Evolutionary conservation across 53 echinoderm and acorn worm genomes (phyloP), one percentile per base, ranked within the genome.

Genomic region (Crossaster papposus): DNA sequence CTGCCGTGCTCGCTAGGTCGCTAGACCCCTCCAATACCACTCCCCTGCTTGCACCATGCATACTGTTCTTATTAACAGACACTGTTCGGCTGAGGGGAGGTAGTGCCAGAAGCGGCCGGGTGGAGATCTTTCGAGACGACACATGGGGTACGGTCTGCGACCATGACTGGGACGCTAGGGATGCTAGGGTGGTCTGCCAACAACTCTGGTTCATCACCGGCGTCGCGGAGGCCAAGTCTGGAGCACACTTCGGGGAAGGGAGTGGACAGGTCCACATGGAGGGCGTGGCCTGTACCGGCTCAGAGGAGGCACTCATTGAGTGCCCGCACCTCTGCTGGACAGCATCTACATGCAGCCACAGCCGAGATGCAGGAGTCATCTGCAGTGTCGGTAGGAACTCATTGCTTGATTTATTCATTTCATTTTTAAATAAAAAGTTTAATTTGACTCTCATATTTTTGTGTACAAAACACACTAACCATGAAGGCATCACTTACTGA

Each of bases 191-290:
- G 36, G 87, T 28, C 12, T 87, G 87, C 64, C 76, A 36, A 4
- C 77, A 77, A n/a, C 87, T 87, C 5, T 77, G 87, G 1, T 87
- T 76, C 63, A 10, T 36, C n/a, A n/a, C n/a, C 32, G 87, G 77
- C 2, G 76, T 63, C 13, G n/a, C 34, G 77, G 37, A 58, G 64
- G 87, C 77, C 62, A 75, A 62, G 64, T 38, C 87, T 14, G 87
- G 77, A 15, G 76, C 80, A 9, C 17, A 80, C 33, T 80, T 33
- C 33, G 80, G 80, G 18, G 30, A 50, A n/a, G 78, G 80, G 0
- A 18, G 50, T 29, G 80, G 54, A 14, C 54, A 30, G 22, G 58
- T 80, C 9, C 55, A 31, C 58, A 54, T 80, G 32, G 62, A 80
- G 4, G 80, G 80, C 14, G 14, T 80, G 54, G 80, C 80, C 14